A percentile compares a stretch with the other conserved stretches of the same genome.
These are phyloP conservation scores for Accipiter cooperii DNA, from an alignment of 2,113 vertebrate genomes.

Conservation along the genomic window DNA sequence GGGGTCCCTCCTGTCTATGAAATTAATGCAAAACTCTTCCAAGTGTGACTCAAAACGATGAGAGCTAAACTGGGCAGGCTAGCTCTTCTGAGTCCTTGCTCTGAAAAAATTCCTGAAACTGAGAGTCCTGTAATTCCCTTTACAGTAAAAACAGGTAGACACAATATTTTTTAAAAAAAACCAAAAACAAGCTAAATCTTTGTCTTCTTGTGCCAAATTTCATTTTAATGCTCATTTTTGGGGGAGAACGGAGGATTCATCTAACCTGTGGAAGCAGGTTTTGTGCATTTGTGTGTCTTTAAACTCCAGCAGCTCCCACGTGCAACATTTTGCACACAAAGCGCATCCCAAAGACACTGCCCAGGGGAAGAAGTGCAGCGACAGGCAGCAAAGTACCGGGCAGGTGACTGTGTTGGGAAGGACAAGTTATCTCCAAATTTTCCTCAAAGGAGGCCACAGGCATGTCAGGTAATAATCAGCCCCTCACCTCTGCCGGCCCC, in stretches of 20 bases:
- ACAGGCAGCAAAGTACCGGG: not conserved
- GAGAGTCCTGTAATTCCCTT: not conserved
- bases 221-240: not conserved
- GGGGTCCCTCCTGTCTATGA: not conserved
- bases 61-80: not conserved
- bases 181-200: not conserved
- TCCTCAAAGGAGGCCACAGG: not conserved
- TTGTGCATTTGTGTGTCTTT: no score
- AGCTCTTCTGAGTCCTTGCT: not conserved
- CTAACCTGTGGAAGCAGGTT: not conserved
- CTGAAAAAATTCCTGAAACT: not conserved
- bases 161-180: not conserved
- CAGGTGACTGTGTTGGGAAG: fast-evolving
- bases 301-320: not conserved
- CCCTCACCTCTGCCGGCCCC: not conserved
- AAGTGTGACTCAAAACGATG: not conserved
- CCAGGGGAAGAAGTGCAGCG: fast-evolving
- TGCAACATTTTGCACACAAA: fast-evolving
- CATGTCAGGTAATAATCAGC: not conserved
- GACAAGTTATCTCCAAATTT: fast-evolving
- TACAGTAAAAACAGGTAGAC: not conserved
- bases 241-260: not conserved
- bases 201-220: not conserved
- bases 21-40: not conserved
- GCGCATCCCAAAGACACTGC: fast-evolving